Evolutionary conservation across 2,888 invertebrate genomes (phyloP).

Genomic region (Platerodrilus igneus): DNA sequence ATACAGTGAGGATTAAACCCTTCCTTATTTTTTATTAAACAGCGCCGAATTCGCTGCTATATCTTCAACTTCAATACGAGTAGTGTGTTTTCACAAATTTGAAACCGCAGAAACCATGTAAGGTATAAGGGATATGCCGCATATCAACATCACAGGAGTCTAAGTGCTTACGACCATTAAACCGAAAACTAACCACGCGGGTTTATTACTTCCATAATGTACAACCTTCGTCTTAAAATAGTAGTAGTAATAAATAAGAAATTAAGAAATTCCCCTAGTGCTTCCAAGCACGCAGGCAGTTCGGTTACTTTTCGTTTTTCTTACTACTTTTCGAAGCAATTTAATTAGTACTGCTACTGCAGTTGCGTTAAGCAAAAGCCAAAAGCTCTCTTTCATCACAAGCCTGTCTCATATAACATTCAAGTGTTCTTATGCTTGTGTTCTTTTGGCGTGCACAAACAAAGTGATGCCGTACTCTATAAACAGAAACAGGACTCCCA

Average conservation of each 20-base stretch:
- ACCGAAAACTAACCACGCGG: constrained; percentile 13
- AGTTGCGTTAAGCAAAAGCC: too few species aligned
- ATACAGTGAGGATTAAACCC: too few species aligned
- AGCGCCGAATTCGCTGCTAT: too few species aligned
- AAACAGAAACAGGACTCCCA: constrained; percentile 42
- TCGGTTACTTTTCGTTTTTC: not conserved
- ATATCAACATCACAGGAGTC: too few species aligned
- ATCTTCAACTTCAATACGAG: too few species aligned
- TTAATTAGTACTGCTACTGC: constrained; percentile 16
- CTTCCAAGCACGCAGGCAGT: constrained; percentile 5
- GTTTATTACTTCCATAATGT: constrained; percentile 17
- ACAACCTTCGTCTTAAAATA: constrained; percentile 15
- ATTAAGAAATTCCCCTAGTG: constrained; percentile 6
- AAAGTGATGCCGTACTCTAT: constrained; percentile 34
- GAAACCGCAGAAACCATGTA: too few species aligned
- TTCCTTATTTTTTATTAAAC: too few species aligned
- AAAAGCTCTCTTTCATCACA: constrained; percentile 18
- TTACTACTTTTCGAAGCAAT: constrained; percentile 4
- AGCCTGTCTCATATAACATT: constrained; percentile 18
- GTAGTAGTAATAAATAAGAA: too few species aligned
- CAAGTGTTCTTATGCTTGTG: constrained; percentile 36
- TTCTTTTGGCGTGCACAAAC: constrained; percentile 37
- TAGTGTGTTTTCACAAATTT: too few species aligned
- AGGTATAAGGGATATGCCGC: too few species aligned
- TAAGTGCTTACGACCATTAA: constrained; percentile 25